Base-by-base conservation (phyloP, 2,888 invertebrate species). In the Synanthedon myopaeformis region DNA sequence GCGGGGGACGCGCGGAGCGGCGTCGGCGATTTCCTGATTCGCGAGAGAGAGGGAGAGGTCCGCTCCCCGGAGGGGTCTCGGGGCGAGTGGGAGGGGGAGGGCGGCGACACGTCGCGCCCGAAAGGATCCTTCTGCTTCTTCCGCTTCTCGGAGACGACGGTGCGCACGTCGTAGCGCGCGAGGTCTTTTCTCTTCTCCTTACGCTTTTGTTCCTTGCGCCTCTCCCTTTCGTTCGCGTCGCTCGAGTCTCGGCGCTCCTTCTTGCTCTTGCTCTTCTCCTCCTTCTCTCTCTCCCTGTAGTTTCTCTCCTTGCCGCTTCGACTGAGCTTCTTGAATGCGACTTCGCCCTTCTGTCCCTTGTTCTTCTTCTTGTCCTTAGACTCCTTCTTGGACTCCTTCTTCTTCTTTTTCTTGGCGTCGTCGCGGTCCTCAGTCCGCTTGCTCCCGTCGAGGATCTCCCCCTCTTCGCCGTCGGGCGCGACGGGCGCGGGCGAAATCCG, bases 121-220 rank as follows among this genome's bases (percentile, higher is more conserved):
- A 94, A 95, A 52, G 92, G 90, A 76, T 95, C 94, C 76, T 92
- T 94, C 54, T 90, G 84, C 42, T 89, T 85, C 55, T 90, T 82
- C 0, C 91, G 90, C 62, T 91, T 91, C 58, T 92, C 92, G 4
- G 92, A 89, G 8, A 96, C 92, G 42, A 96, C 83, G 57, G 92
- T 92, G 48, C 96, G 89, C 10, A 96, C 95, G 82, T 95, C 93
- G 74, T 96, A 96, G 3, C 96, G 89, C 65, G 93, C 93, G 52
- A 96, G 80, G 67, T 96, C 95, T 67, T 94, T 92, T 13, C 94
- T 89, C 67, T 92, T 94, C 58, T 78, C 88, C 62, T 69, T 85
- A 65, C 74, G 83, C 70, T 70, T 82, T 65, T 70, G 68, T 19
- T 23, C 19, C 61, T 65, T 85, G 69, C 65, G 78, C 70, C 68